Base-by-base conservation (phyloP, 2,888 invertebrate species). In the Ernsta delagoae region DNA sequence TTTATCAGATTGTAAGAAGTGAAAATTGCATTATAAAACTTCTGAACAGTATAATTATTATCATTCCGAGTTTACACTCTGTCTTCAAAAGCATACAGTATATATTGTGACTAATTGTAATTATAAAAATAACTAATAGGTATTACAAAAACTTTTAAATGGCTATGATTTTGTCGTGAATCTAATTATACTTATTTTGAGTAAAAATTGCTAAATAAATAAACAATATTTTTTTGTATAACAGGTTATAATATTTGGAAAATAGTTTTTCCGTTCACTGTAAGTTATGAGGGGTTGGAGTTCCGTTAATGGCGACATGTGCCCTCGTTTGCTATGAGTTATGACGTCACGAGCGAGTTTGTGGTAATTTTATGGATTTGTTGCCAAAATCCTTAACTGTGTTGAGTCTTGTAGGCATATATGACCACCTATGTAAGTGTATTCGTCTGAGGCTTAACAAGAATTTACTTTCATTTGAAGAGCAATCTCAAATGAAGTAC, bases 321-420 rank as follows among this genome's bases (percentile, higher is more conserved):
- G 11, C 50, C 45, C 63, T 63, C 63, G 63, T 63, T 63, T 54
- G 24, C 24, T 63, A 16, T 53, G 63, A 63, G 41, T 63, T 53
- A 63, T 63, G 63, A 53, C 54, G 16, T 16, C 39, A 63, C 11
- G 12, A 39, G 16, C 53, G 41, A 53, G 54, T 54, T 63, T 54
- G 63, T 41, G 63, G 63, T 54, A 39, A 54, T 63, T 63, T 63
- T 54, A 63, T 54, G 54, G 63, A 45, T 16, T 59, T 63, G 50
- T 50, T 53, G 36, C 53, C 54, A 41, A 54, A 53, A 54, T 11
- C 48, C 41, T 39, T 6, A 41, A 63, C 54, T 63, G 54, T 54
- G 63, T 54, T 59, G 11, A 56, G 16, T 16, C 41, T 59, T 48
- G 48, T 48, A 48, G 12, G 48, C 24, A 24, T 24, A 24, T 24